Evolutionary conservation across 2,797 vertebrate genomes (phyloP).

Genomic region (Anguilla pacifica): DNA sequence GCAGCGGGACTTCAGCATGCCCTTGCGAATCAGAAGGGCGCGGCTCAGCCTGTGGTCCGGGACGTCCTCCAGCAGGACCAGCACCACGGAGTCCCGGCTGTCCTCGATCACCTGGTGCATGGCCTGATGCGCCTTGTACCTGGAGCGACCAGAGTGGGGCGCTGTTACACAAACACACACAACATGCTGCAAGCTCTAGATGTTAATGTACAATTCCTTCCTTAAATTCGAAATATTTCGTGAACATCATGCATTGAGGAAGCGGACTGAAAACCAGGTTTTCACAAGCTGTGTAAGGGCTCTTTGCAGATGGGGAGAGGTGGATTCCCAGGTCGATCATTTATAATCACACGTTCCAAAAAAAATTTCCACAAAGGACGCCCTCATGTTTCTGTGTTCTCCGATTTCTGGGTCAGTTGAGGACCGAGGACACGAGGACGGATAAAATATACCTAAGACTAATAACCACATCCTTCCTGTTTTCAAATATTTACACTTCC

Average conservation of each 20-base stretch:
- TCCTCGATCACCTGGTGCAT: conserved; percentile 88
- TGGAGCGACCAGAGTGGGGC: conserved; percentile 51
- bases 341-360: no score
- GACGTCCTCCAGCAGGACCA: conserved; percentile 90
- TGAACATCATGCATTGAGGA: neutral
- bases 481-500: neutral
- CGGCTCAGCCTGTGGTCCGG: conserved; percentile 86
- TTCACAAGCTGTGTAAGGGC: no score
- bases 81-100: conserved; percentile 87
- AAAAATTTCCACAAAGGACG: no score
- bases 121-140: conserved; percentile 89
- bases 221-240: neutral
- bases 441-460: neutral
- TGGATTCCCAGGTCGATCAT: no score
- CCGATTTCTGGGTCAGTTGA: no score
- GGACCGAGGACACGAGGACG: neutral
- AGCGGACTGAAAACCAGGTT: neutral
- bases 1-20: conserved; percentile 86
- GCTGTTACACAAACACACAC: neutral
- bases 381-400: no score
- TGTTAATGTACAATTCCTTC: neutral
- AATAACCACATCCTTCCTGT: neutral
- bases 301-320: no score
- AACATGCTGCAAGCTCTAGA: neutral
- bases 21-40: conserved; percentile 83